Conservation (phyloP, 2,113 vertebrate species). For the Stomatorhinus ivindoensis region DNA sequence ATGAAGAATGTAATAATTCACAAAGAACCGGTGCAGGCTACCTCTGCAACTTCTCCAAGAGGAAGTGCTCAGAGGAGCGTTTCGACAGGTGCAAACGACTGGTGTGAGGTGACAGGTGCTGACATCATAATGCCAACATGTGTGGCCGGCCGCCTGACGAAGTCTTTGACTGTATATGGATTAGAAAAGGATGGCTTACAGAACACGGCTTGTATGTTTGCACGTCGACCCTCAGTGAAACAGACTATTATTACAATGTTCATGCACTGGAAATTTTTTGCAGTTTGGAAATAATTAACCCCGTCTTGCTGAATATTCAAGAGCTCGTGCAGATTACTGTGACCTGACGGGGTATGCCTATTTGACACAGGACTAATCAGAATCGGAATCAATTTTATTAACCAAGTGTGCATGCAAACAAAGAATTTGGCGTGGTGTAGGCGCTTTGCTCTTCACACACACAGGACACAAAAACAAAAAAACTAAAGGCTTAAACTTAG, state of each 20-base stretch:
- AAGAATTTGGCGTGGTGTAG: not conserved
- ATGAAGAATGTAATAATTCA: slow-evolving; percentile 71
- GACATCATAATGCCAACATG: not conserved
- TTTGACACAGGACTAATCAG: not conserved
- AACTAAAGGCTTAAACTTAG: not conserved
- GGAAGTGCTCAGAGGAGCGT: not conserved
- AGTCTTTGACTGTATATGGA: not conserved
- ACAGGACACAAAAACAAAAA: not conserved
- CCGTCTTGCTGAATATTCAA: not conserved
- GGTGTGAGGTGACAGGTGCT: slow-evolving; percentile 24
- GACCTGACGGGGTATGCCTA: not conserved
- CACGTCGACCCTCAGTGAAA: not conserved
- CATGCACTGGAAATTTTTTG: not conserved
- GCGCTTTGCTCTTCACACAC: not conserved
- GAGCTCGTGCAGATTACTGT: not conserved
- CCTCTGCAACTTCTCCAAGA: not conserved
- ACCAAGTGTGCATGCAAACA: not conserved
- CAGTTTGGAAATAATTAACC: not conserved
- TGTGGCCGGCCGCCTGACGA: not conserved
- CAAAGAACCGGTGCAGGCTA: slow-evolving; percentile 47
- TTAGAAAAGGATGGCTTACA: not conserved
- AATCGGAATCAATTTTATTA: not conserved
- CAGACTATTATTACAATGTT: not conserved
- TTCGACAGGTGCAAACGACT: slow-evolving; percentile 17
- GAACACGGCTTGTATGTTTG: not conserved